These are phyloP conservation scores for Rhynchonycteris naso DNA, from an alignment of 2,797 vertebrate species.

Conservation along the genomic window DNA sequence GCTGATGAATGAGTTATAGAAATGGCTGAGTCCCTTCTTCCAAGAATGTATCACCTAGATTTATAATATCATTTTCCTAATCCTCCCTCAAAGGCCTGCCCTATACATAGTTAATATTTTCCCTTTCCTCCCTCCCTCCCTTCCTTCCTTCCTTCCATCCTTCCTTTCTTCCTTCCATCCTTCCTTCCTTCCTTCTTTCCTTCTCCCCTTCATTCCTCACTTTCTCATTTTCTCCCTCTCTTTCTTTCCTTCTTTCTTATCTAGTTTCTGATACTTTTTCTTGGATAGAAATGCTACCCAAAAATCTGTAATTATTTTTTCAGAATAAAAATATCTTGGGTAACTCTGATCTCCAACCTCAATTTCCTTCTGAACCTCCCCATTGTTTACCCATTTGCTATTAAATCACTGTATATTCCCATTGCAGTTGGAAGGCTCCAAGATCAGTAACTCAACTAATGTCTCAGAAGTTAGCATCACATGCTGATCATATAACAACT, in stretches of 20 bases:
- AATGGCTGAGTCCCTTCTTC: not conserved
- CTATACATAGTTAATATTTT: not conserved
- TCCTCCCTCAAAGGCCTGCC: not conserved
- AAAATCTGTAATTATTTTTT: not conserved
- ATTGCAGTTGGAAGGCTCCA: not conserved
- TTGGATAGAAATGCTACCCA: not conserved
- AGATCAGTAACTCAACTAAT: not conserved
- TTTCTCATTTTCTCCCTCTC: fast-evolving
- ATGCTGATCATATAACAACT: not conserved
- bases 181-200: too few relatives aligned
- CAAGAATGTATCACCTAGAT: not conserved
- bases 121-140: too few relatives aligned
- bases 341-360: not conserved
- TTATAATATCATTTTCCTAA: not conserved
- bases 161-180: too few relatives aligned
- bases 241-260: not conserved
- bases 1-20: not conserved
- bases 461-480: not conserved
- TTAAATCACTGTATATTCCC: not conserved
- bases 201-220: not conserved
- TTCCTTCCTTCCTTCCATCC: not conserved
- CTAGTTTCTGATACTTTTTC: not conserved
- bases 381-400: not conserved
- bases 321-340: constrained; percentile 4
- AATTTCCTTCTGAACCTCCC: not conserved